Evolutionary conservation across 1,140 invertebrate species (phyloP), one percentile per base, ranked within the genome.

Genomic region (Pomacea maculata): DNA sequence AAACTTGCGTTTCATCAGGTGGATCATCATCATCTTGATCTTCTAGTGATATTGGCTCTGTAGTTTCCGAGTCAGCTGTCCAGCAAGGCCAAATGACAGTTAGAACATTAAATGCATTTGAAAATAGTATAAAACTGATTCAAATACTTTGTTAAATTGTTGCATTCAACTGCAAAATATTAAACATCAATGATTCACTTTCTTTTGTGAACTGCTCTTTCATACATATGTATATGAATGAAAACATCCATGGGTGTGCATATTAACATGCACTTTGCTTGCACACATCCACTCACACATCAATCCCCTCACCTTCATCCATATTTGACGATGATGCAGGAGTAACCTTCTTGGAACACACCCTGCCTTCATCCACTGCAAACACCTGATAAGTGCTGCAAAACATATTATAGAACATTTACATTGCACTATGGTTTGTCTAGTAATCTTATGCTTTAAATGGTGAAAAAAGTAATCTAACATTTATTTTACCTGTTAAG

Each of bases 21-120:
- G 83, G 83, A 34, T 87, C 86, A 4, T 89, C 88, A 9, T 86
- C 82, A 80, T 89, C 87, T n/a, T 78, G 65, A 54, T 78, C 77
- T 3, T 89, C 89, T 29, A 89, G 63, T 3, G 88, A 88, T 7
- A 89, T 75, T 25, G 86, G 86, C 75, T 89, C 88, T 45, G 87
- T 87, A 52, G 84, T 85, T 61, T 88, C 87, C 55, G 87, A 89
- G 65, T 87, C 87, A 83, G 72, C 65, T 67, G 63, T 21, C 3
- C 11, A 61, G 15, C 57, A 11, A 61, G 57, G 57, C 15, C 57
- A 61, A 61, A 61, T 61, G 57, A 61, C 11, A 11, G 6, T 6
- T 8, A 61, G 15, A 61, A 61, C 9, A 61, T 61, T 45, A 17
- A 6, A 61, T 61, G 57, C 57, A 61, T 61, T 17, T 61, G 57